Evolutionary conservation across 2,113 vertebrate genomes (phyloP).

Genomic region (mouse (Mus musculus)): GRCm39 chr10:127523001-127523500

Average conservation of each 20-base stretch:
- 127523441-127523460: not conserved
- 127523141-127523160: no score
- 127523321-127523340: not conserved
- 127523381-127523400: not conserved
- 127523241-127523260: constrained; percentile 22
- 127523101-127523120: no score
- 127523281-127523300: not conserved
- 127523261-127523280: not conserved
- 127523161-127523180: no score
- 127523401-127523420: not conserved
- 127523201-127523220: constrained; percentile 41
- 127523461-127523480: not conserved
- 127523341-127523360: not conserved
- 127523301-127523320: not conserved
- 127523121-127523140: no score
- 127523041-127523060: no score
- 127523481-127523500: not conserved
- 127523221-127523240: constrained; percentile 12
- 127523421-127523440: not conserved
- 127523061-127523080: no score
- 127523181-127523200: not conserved
- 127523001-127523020: no score
- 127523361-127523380: not conserved
- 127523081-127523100: no score
- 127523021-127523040: no score